Evolutionary conservation across 2,888 invertebrate species (phyloP).

Genomic region (Pandemis cinnamomeana): DNA sequence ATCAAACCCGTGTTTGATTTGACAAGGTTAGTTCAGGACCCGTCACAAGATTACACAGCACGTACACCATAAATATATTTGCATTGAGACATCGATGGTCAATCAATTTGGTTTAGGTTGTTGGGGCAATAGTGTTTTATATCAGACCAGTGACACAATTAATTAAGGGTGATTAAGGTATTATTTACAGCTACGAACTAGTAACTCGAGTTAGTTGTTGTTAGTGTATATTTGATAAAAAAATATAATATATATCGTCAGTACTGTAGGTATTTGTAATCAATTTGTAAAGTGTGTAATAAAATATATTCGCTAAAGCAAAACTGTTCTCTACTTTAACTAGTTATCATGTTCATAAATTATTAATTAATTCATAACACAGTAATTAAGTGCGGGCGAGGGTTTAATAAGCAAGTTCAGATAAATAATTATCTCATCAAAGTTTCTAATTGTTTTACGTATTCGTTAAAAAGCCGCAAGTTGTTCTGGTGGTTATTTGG

Average conservation of each 20-base stretch:
- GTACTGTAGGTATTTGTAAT: too few species aligned
- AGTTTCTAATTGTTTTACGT: slow-evolving; percentile 50
- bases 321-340: neutral
- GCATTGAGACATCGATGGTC: neutral
- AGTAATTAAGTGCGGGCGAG: slow-evolving; percentile 3
- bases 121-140: neutral
- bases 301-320: neutral
- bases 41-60: slow-evolving; percentile 77
- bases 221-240: too few species aligned
- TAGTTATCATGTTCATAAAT: neutral
- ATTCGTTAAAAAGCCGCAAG: slow-evolving; percentile 54
- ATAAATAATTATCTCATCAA: slow-evolving; percentile 34
- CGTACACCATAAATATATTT: slow-evolving; percentile 63
- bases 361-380: neutral
- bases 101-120: neutral
- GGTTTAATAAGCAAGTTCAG: slow-evolving; percentile 15
- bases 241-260: too few species aligned
- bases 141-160: neutral
- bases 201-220: too few species aligned
- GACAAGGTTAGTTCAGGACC: slow-evolving; percentile 63
- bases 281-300: too few species aligned
- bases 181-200: neutral
- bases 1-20: slow-evolving; percentile 70
- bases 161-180: neutral
- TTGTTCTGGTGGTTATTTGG: slow-evolving; percentile 53